These are phyloP conservation scores for Pollachius pollachius DNA, from an alignment of 2,113 vertebrate genomes.

Conservation along the genomic window DNA sequence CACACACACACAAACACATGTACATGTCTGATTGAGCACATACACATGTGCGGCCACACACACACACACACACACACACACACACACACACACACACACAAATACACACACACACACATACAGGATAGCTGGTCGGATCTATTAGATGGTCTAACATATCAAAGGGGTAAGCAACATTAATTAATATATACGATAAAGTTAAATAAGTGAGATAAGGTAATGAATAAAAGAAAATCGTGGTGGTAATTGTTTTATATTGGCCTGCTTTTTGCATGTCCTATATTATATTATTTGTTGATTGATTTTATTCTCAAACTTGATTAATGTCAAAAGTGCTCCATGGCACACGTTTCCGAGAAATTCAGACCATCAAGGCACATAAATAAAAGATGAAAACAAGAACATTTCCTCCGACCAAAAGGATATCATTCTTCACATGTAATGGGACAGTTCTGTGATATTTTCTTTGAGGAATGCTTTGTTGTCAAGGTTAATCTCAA, in stretches of 20 bases:
- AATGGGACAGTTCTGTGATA: constrained; percentile 49
- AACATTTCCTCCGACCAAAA: constrained; percentile 18
- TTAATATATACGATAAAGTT: too few relatives aligned
- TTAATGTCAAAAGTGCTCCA: not conserved
- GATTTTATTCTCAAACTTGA: not conserved
- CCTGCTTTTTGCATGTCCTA: not conserved
- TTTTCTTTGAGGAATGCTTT: constrained; percentile 58
- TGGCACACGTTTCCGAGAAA: not conserved
- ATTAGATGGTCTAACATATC: too few relatives aligned
- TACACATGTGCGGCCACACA: too few relatives aligned
- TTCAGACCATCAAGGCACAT: not conserved
- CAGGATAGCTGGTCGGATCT: too few relatives aligned
- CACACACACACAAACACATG: too few relatives aligned
- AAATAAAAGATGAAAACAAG: constrained; percentile 15
- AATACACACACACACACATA: too few relatives aligned
- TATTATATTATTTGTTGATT: not conserved
- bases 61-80: too few relatives aligned
- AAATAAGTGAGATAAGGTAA: too few relatives aligned
- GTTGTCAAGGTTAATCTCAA: constrained; percentile 59
- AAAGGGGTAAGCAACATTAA: too few relatives aligned
- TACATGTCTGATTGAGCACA: too few relatives aligned
- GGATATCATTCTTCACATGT: constrained; percentile 49
- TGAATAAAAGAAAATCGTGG: too few relatives aligned
- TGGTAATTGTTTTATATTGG: not conserved
- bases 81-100: too few relatives aligned